Conservation (phyloP, 2,888 invertebrate genomes). For the Rhagium mordax region DNA sequence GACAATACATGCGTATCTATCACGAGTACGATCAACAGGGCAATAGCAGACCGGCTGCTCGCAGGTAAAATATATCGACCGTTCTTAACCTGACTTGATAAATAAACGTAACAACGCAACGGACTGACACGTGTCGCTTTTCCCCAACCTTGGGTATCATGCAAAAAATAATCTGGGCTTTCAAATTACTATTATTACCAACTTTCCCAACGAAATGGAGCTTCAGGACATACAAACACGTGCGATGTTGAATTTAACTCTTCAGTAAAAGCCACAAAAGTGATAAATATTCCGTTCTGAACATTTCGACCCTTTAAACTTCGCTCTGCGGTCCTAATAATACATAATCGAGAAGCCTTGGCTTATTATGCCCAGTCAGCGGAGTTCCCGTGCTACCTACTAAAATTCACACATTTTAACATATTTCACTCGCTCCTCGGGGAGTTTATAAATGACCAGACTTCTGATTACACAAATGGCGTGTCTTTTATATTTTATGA, state of each 20-base stretch:
- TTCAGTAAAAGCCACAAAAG: background rate
- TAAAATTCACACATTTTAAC: constrained; percentile 8
- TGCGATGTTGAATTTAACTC: background rate
- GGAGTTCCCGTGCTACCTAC: background rate
- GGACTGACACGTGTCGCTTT: too few relatives aligned
- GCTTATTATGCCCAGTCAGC: background rate
- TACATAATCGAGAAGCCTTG: background rate
- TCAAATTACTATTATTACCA: too few relatives aligned
- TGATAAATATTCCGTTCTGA: background rate
- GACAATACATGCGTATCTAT: too few relatives aligned
- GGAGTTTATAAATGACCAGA: constrained; percentile 19
- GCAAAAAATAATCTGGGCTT: too few relatives aligned
- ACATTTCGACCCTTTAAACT: background rate
- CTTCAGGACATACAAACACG: too few relatives aligned
- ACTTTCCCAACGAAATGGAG: too few relatives aligned
- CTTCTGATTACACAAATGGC: background rate
- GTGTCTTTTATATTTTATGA: constrained; percentile 2
- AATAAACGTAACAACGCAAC: too few relatives aligned
- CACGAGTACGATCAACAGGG: too few relatives aligned
- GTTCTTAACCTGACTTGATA: too few relatives aligned
- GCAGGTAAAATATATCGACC: too few relatives aligned
- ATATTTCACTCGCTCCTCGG: background rate
- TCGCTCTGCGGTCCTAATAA: background rate
- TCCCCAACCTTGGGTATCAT: too few relatives aligned
- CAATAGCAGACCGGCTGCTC: too few relatives aligned